Conservation (phyloP, 2,113 vertebrate genomes). For the Apistogramma diplotaenia region DNA sequence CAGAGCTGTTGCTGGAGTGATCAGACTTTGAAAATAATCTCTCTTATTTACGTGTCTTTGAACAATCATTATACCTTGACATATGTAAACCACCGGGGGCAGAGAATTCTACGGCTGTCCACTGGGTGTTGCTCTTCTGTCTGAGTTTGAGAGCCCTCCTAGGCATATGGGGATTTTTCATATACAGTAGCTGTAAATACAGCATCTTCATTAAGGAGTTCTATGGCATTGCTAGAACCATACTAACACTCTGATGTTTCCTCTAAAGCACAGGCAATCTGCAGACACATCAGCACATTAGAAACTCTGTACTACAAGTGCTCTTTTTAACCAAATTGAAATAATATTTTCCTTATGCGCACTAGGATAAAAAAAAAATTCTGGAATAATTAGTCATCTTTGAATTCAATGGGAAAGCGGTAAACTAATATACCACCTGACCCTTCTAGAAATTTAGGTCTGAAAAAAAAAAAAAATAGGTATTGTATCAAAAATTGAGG, state of each 20-base stretch:
- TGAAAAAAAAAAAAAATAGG: neutral
- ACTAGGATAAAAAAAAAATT: neutral
- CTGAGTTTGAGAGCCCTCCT: neutral
- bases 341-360: neutral
- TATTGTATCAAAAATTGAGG: neutral
- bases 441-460: neutral
- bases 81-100: neutral
- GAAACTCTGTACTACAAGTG: neutral
- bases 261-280: neutral
- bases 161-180: neutral
- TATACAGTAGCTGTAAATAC: constrained; percentile 1
- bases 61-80: constrained; percentile 26
- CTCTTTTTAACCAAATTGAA: neutral
- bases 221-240: neutral
- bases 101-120: constrained; percentile 1
- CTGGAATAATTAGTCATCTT: neutral
- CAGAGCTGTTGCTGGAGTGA: constrained; percentile 16
- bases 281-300: neutral
- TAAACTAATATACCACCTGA: neutral
- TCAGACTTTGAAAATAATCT: constrained; percentile 28
- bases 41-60: constrained; percentile 38
- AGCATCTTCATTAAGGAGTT: neutral
- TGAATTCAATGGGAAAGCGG: neutral
- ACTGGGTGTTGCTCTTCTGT: constrained; percentile 49
- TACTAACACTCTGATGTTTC: neutral